Evolutionary conservation across 2,888 invertebrate species (phyloP), one percentile per base, ranked within the genome.

Genomic region (Trichacis sp.): DNA sequence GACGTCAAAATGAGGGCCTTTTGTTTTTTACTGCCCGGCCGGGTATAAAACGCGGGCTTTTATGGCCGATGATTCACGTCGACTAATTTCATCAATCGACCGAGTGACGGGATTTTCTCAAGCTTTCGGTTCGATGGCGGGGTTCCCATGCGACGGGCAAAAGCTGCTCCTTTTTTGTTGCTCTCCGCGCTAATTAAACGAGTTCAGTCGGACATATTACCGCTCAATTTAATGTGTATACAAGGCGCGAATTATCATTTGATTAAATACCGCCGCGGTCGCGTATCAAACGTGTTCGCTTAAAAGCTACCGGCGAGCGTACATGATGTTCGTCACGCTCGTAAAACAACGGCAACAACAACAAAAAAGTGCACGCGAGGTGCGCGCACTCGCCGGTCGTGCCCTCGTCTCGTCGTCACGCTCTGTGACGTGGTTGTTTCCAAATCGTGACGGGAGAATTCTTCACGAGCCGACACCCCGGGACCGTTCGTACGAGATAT

Each of bases 181-280:
- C 9, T 15, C 4, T 14, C n/a, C 42, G 17, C 42, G 42, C 18
- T 43, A 43, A 43, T 43, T 43, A 19, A 4, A 19, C 43, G 38
- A 59, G 60, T 45, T 9, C 15, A 38, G 30, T 15, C 29, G 46
- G 43, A 53, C 49, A 64, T 71, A 73, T 77, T 76, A 78, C 73
- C 70, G 72, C 73, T 72, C 74, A 73, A 77, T 77, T 73, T 73
- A 52, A 57, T 66, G 72, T 56, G 70, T 69, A 70, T 70, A 72
- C 65, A 70, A 68, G 70, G 52, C 43, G 65, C 69, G 70, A 59
- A 76, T 79, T 79, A 79, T 78, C 77, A 76, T 73, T 73, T 73
- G 76, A 77, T 79, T 77, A 77, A 74, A 70, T 71, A 74, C 68
- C 73, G 73, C 73, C 73, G 71, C 71, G 69, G 72, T 51, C 64